A percentile compares a stretch with the other conserved stretches of the same genome.
These are phyloP conservation scores for Puffinus mauretanicus DNA, from an alignment of 2,113 vertebrate species.

Conservation along the genomic window DNA sequence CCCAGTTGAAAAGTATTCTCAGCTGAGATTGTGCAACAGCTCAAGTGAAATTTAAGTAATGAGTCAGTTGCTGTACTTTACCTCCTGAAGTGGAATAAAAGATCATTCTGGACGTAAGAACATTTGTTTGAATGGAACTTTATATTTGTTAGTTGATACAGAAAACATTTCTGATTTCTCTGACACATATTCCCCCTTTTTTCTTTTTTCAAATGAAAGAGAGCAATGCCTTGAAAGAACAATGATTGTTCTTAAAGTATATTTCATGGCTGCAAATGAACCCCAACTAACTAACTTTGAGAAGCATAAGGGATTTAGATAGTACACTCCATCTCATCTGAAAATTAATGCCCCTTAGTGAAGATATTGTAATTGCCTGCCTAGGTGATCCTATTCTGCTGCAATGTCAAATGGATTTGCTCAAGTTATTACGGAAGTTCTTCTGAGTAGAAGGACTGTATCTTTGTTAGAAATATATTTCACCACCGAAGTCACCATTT, in stretches of 20 bases:
- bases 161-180: not conserved
- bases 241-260: not conserved
- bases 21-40: constrained; percentile 10
- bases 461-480: not conserved
- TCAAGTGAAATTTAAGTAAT: constrained; percentile 7
- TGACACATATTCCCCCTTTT: not conserved
- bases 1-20: not conserved
- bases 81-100: not conserved
- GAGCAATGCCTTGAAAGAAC: not conserved
- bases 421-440: not conserved
- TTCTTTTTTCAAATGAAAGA: not conserved
- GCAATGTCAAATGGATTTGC: not conserved
- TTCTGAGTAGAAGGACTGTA: not conserved
- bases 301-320: not conserved
- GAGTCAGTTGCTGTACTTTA: not conserved
- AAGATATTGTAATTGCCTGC: not conserved
- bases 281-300: not conserved
- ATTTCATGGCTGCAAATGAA: not conserved
- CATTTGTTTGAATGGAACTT: not conserved
- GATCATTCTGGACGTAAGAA: not conserved
- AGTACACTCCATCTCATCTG: not conserved
- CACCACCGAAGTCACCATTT: not conserved
- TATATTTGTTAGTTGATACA: not conserved
- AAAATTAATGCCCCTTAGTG: not conserved
- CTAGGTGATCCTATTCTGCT: not conserved